A percentile compares a stretch with the other conserved stretches of the same genome.
phyloP scores from a whole-genome alignment of 2,888 invertebrate species.

The Tiphia femorata region DNA sequence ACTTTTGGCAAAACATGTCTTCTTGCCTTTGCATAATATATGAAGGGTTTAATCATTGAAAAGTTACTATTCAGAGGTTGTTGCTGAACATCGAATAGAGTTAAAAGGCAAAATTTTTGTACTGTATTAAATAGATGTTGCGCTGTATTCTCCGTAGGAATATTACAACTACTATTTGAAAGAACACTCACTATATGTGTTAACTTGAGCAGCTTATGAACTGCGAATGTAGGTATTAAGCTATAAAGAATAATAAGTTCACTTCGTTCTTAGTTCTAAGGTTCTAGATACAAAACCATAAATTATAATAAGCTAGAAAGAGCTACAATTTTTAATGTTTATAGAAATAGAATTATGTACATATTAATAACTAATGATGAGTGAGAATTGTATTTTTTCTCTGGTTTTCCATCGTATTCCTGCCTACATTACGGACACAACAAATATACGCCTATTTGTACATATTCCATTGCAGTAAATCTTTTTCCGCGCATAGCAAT shows the following conservation, averaged over 20 bases:
- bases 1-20: no score
- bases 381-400: constrained; percentile 27
- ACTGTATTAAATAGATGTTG: no score
- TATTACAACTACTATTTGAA: constrained; percentile 15
- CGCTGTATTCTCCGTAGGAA: no score
- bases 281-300: no score
- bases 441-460: constrained; percentile 49
- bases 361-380: constrained; percentile 25
- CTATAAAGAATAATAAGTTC: constrained; percentile 23
- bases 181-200: no score
- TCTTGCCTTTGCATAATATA: constrained; percentile 10
- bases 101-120: constrained; percentile 14
- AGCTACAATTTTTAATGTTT: constrained; percentile 35
- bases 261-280: constrained; percentile 7
- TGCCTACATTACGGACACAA: constrained; percentile 11
- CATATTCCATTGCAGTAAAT: constrained; percentile 53
- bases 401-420: constrained; percentile 17
- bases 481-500: constrained; percentile 31
- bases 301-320: constrained; percentile 25
- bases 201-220: constrained; percentile 11
- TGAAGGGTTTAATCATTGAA: constrained; percentile 1
- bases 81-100: constrained; percentile 24
- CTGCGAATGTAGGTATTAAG: constrained; percentile 27
- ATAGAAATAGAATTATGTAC: constrained; percentile 37
- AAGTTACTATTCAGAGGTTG: constrained; percentile 20